Conservation (phyloP, 2,888 invertebrate genomes). For the Cosmia pyralina region DNA sequence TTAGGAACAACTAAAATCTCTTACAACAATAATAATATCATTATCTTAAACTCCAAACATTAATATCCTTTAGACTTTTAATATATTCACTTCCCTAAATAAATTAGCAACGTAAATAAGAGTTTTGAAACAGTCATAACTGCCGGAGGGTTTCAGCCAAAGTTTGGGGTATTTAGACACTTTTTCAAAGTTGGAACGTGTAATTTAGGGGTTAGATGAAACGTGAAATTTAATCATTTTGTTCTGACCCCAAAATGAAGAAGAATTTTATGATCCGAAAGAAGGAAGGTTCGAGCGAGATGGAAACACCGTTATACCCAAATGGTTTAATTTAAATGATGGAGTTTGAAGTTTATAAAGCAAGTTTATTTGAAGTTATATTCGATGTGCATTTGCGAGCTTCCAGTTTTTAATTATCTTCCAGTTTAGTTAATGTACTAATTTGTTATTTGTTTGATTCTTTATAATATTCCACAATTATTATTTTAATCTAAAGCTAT, state of each 20-base stretch:
- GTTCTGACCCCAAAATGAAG: slow-evolving; percentile 60
- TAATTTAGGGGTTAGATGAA: slow-evolving; percentile 69
- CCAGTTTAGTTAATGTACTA: slow-evolving; percentile 2
- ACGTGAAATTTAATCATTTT: slow-evolving; percentile 67
- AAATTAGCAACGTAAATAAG: slow-evolving; percentile 80
- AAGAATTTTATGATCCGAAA: slow-evolving; percentile 54
- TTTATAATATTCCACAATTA: neutral
- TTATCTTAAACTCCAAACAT: slow-evolving; percentile 73
- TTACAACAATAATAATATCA: slow-evolving; percentile 59
- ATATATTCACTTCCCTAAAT: slow-evolving; percentile 78
- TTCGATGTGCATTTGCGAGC: slow-evolving; percentile 32
- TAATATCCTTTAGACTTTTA: slow-evolving; percentile 74
- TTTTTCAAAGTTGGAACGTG: slow-evolving; percentile 73
- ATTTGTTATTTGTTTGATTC: neutral
- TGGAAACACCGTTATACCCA: slow-evolving; percentile 31
- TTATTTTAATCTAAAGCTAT: neutral
- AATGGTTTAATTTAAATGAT: slow-evolving; percentile 48
- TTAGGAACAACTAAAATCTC: slow-evolving; percentile 32
- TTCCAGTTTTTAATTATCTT: slow-evolving; percentile 2
- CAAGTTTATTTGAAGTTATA: slow-evolving; percentile 16
- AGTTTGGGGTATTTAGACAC: slow-evolving; percentile 70
- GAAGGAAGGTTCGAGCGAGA: slow-evolving; percentile 32
- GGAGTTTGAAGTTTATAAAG: slow-evolving; percentile 26
- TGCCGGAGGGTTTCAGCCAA: slow-evolving; percentile 65
- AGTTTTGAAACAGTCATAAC: slow-evolving; percentile 76